phyloP scores from a whole-genome alignment of 2,113 vertebrate species.

The Mormoops blainvillei region DNA sequence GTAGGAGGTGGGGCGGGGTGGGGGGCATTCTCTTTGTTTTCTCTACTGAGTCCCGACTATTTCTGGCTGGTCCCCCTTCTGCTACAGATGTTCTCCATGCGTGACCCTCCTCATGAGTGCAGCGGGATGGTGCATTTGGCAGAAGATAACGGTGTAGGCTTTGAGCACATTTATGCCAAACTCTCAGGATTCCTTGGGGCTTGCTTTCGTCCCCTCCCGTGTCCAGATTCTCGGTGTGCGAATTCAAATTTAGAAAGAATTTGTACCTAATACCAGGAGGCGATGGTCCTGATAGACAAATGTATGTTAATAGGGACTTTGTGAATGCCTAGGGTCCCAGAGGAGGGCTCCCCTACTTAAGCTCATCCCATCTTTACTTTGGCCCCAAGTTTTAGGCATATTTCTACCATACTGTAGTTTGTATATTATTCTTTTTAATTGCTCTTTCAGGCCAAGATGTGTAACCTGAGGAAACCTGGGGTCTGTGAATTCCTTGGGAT shows the following conservation, averaged over 20 bases:
- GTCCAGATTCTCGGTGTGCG: not conserved
- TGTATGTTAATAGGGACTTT: not conserved
- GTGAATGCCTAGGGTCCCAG: not conserved
- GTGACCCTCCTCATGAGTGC: not conserved
- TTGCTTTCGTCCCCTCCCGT: not conserved
- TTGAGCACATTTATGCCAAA: not conserved
- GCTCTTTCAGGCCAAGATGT: not conserved
- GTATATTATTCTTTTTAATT: conserved; percentile 16
- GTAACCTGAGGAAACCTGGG: not conserved
- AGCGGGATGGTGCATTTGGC: not conserved
- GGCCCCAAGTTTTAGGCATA: not conserved
- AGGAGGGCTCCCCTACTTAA: not conserved
- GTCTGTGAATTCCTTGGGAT: conserved; percentile 7
- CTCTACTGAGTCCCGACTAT: not conserved
- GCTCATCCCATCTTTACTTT: not conserved
- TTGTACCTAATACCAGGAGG: not conserved
- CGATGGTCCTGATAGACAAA: not conserved
- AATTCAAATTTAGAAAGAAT: not conserved
- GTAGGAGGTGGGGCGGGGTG: no score
- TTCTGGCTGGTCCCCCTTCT: not conserved
- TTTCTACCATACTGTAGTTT: not conserved
- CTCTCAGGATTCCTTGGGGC: not conserved
- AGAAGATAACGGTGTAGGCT: not conserved
- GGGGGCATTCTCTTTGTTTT: not conserved
- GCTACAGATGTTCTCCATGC: not conserved